Percentiles rank a stretch among this genome's conserved stretches.
These are phyloP conservation scores for Falcaria lacertinaria DNA, from an alignment of 2,888 invertebrate genomes.

Conservation along the genomic window DNA sequence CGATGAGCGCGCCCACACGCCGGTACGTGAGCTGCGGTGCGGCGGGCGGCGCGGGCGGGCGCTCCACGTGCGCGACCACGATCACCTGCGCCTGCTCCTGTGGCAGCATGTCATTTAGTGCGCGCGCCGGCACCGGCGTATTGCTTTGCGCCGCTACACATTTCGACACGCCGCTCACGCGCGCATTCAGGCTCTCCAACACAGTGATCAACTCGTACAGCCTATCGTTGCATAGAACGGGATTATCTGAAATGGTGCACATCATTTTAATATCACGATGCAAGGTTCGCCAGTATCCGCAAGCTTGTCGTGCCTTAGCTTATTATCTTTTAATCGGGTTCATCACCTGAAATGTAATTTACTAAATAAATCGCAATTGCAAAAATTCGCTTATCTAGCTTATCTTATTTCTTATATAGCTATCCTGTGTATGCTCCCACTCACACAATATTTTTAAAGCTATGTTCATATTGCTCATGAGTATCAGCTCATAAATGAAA, in stretches of 20 bases:
- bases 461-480: too few relatives aligned
- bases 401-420: background rate
- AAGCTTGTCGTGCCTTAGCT: too few relatives aligned
- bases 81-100: conserved; percentile 45
- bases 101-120: conserved; percentile 58
- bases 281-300: too few relatives aligned
- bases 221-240: conserved; percentile 87
- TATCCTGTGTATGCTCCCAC: too few relatives aligned
- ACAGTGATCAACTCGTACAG: conserved; percentile 84
- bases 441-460: too few relatives aligned
- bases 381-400: conserved; percentile 17
- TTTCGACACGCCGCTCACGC: conserved; percentile 83
- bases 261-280: background rate
- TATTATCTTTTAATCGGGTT: too few relatives aligned
- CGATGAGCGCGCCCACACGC: conserved; percentile 59
- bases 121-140: conserved; percentile 53
- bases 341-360: too few relatives aligned
- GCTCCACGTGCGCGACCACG: conserved; percentile 46
- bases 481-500: too few relatives aligned
- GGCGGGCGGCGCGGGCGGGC: conserved; percentile 26
- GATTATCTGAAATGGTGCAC: conserved; percentile 83
- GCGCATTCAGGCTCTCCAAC: conserved; percentile 85
- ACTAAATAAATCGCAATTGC: too few relatives aligned
- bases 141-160: conserved; percentile 62
- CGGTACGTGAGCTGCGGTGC: conserved; percentile 50